Evolutionary conservation across 2,888 invertebrate species (phyloP), one percentile per base, ranked within the genome.

Genomic region (Ametastegia equiseti): DNA sequence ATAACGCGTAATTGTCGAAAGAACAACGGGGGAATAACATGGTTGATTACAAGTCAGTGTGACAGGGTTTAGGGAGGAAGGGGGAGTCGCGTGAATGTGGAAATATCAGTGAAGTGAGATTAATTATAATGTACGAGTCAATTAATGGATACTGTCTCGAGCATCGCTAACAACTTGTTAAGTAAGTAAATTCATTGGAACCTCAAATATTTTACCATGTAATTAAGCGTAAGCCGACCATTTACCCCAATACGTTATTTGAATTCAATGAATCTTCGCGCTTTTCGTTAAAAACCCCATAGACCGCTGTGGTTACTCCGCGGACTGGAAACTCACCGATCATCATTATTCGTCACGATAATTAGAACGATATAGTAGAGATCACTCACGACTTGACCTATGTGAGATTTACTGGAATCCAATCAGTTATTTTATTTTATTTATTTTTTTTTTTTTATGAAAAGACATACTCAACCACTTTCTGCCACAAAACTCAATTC

Each of bases 71-170:
- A 30, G 19, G n/a, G n/a, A n/a, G n/a, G n/a, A n/a, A n/a, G n/a
- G n/a, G n/a, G n/a, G n/a, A n/a, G n/a, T n/a, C n/a, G n/a, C 27
- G 78, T 78, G 78, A 60, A 63, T 57, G 42, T 78, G 75, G 57
- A 54, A 57, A 30, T 78, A 57, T 78, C 78, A 60, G 78, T 78
- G 78, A 57, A 78, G 78, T 78, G 78, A 39, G 23, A 78, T 39
- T 15, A 42, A n/a, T n/a, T n/a, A n/a, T n/a, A n/a, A 60, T 42
- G n/a, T 15, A 42, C 60, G 23, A 57, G 60, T 23, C 23, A 60
- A 60, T 78, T 78, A 78, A 78, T 78, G 78, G 78, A 78, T 78
- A 78, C 78, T 63, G 60, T 78, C 15, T 42, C 27, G 33, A 19
- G 60, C 60, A n/a, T n/a, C 39, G 45, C 60, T 54, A 63, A 60